phyloP scores from a whole-genome alignment of 37 sponge, comb jelly and placozoan genomes.

The Cladorhizidae sp. region DNA sequence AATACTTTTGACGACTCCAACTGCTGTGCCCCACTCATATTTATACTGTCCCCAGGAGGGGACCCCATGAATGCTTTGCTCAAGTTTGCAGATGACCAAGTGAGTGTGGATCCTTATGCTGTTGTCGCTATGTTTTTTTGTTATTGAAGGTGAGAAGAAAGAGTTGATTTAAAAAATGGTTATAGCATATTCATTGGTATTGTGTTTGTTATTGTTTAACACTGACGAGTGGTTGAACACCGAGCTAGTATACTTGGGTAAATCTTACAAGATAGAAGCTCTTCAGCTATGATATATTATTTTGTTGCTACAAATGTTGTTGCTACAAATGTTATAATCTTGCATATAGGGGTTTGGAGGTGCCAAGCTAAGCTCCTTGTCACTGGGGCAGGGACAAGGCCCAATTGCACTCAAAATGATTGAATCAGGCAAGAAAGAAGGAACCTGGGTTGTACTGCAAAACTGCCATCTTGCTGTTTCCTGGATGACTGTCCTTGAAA shows the following conservation, averaged over 20 bases:
- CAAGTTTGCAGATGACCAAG: conserved; percentile 99
- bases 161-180: no score
- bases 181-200: no score
- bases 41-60: conserved; percentile 97
- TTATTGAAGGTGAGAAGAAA: no score
- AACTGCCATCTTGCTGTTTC: conserved; percentile 99
- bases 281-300: no score
- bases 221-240: no score
- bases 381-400: conserved; percentile 98
- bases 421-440: conserved; percentile 94
- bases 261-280: no score
- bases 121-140: no score
- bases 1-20: conserved; percentile 95
- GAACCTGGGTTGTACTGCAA: conserved; percentile 98
- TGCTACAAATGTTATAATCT: no score
- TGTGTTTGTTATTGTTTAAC: no score
- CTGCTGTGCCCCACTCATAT: conserved; percentile 96
- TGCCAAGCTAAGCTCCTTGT: conserved; percentile 89
- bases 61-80: conserved; percentile 98
- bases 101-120: conserved; percentile 30
- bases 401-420: conserved; percentile 98
- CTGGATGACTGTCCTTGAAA: conserved; percentile 99
- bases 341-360: conserved; percentile 97
- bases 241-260: no score
- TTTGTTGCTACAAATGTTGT: no score